phyloP scores from a whole-genome alignment of 2,797 vertebrate genomes.

The Cyclopterus lumpus region DNA sequence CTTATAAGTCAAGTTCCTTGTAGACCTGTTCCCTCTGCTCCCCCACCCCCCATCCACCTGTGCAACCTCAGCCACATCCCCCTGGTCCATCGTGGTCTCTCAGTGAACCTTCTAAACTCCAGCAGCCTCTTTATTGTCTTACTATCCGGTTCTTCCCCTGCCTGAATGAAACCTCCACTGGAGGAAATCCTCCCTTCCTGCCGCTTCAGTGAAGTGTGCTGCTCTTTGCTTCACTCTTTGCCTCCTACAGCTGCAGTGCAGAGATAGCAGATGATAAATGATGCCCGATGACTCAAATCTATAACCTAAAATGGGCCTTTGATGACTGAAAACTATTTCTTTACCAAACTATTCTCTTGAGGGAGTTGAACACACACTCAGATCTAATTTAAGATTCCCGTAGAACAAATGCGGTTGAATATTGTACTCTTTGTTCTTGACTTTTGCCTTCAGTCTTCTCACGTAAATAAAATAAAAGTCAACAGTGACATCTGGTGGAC shows the following conservation, averaged over 20 bases:
- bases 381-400: not conserved
- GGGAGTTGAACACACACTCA: constrained; percentile 7
- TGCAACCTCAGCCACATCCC: not conserved
- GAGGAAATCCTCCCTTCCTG: not conserved
- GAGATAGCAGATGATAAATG: constrained; percentile 21
- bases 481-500: constrained; percentile 59
- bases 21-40: not conserved
- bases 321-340: not conserved
- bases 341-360: constrained; percentile 1
- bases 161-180: not conserved
- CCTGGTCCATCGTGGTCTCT: no score
- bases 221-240: not conserved
- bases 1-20: not conserved
- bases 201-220: not conserved
- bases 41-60: no score
- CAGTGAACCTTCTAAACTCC: no score
- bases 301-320: constrained; percentile 3
- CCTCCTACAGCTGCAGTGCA: constrained; percentile 5
- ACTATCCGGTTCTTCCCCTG: not conserved
- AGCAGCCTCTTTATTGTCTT: not conserved
- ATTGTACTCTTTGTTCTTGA: not conserved
- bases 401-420: not conserved
- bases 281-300: constrained; percentile 20
- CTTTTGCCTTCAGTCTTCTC: not conserved
- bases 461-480: constrained; percentile 2